phyloP scores from a whole-genome alignment of 2,113 vertebrate species.

The Odontophorus gujanensis region DNA sequence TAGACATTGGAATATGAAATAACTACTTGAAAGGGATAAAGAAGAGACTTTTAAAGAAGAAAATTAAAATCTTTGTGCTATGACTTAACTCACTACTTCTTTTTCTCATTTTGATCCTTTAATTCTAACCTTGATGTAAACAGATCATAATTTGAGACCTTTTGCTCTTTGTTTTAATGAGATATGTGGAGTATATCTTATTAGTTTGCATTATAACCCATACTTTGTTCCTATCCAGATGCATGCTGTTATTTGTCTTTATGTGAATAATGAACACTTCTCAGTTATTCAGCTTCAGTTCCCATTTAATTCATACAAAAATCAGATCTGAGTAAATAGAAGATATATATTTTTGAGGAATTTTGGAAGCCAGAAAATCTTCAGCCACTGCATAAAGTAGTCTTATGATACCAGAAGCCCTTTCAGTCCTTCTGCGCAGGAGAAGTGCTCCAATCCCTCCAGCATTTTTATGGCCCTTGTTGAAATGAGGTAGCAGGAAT shows the following conservation, averaged over 20 bases:
- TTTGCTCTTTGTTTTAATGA: background rate
- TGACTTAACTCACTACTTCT: background rate
- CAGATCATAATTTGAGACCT: background rate
- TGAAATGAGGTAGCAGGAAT: background rate
- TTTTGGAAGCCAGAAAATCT: background rate
- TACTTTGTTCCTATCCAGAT: background rate
- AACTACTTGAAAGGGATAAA: background rate
- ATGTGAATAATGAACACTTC: background rate
- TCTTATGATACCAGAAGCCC: rapidly evolving
- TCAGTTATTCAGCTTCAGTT: background rate
- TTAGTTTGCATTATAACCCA: background rate
- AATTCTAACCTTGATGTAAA: background rate
- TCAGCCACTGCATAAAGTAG: background rate
- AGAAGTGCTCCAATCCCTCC: background rate
- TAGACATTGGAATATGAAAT: conserved; percentile 13
- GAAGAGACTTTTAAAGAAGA: conserved; percentile 23
- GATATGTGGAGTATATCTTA: background rate
- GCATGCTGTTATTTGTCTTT: background rate
- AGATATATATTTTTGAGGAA: background rate
- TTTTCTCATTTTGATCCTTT: conserved; percentile 42
- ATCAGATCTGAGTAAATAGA: background rate
- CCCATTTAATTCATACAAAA: background rate
- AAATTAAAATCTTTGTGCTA: conserved; percentile 55
- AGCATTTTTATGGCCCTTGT: background rate
- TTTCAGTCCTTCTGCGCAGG: background rate